phyloP scores from a whole-genome alignment of 2,888 invertebrate species.

The Drosophila helvetica region DNA sequence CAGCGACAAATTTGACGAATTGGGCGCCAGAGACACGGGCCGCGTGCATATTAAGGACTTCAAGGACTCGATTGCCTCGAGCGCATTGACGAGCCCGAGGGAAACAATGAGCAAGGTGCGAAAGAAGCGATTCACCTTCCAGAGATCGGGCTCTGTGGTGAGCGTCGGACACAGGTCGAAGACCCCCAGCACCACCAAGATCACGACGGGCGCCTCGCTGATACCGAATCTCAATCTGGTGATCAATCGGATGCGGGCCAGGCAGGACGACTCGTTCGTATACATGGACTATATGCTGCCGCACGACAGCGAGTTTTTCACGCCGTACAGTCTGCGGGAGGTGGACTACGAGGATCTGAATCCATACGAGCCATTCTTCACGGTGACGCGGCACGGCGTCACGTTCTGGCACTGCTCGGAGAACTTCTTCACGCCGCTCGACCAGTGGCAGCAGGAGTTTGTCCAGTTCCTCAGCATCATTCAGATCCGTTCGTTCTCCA shows the following conservation, averaged over 20 bases:
- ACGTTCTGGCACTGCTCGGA: slow-evolving; percentile 90
- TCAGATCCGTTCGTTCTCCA: slow-evolving; percentile 88
- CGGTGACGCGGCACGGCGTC: slow-evolving; percentile 92
- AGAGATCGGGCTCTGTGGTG: not conserved
- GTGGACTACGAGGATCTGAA: slow-evolving; percentile 88
- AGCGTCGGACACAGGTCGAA: not conserved
- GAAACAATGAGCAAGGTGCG: not conserved
- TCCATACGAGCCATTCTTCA: slow-evolving; percentile 89
- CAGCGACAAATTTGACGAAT: too few species aligned
- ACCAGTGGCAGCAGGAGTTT: slow-evolving; percentile 93
- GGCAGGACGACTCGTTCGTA: slow-evolving; percentile 87
- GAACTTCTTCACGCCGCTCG: slow-evolving; percentile 90
- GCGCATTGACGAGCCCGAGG: not conserved
- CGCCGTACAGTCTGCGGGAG: slow-evolving; percentile 90
- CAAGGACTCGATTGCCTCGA: not conserved
- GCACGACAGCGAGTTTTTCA: slow-evolving; percentile 89
- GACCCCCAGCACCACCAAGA: slow-evolving; percentile 25
- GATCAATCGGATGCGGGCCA: slow-evolving; percentile 84
- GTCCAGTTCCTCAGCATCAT: slow-evolving; percentile 91
- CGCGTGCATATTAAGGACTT: not conserved
- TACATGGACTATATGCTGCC: slow-evolving; percentile 91
- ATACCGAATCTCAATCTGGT: slow-evolving; percentile 80
- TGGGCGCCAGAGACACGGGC: too few species aligned
- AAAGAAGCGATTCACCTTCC: not conserved
- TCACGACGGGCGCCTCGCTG: slow-evolving; percentile 76